Evolutionary conservation across 2,113 vertebrate species (phyloP).

Genomic region (Heterocephalus glaber): DNA sequence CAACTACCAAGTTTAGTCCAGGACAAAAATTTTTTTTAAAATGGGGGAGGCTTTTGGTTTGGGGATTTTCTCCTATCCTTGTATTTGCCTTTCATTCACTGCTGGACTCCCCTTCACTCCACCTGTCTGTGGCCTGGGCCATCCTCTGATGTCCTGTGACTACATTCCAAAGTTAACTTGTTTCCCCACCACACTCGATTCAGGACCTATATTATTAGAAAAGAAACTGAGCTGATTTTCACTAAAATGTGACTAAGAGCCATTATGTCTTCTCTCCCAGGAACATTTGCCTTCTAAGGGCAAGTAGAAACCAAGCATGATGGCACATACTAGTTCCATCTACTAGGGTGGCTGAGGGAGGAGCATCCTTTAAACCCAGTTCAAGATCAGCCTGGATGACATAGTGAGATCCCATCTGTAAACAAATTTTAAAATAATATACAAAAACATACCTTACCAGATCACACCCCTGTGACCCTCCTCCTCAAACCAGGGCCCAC

Average conservation of each 20-base stretch:
- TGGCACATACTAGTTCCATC: neutral
- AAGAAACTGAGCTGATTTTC: neutral
- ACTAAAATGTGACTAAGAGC: constrained; percentile 32
- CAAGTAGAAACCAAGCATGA: neutral
- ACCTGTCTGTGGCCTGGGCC: neutral
- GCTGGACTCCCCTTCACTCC: neutral
- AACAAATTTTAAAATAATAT: neutral
- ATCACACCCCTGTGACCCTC: neutral
- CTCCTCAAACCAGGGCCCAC: neutral
- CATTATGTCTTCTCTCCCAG: neutral
- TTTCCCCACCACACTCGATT: neutral
- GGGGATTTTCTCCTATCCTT: neutral
- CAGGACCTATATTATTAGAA: neutral
- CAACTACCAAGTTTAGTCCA: constrained; percentile 45
- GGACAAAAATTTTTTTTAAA: too few species aligned
- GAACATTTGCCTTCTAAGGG: constrained; percentile 18
- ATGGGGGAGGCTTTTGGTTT: neutral
- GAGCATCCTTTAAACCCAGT: neutral
- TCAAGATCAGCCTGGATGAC: neutral
- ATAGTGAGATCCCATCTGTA: neutral
- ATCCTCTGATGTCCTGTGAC: neutral
- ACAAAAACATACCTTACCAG: neutral
- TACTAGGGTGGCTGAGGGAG: neutral
- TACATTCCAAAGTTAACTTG: neutral
- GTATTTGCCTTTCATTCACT: neutral